Evolutionary conservation across 2,797 vertebrate genomes (phyloP).

Genomic region (Crocidura indochinensis): DNA sequence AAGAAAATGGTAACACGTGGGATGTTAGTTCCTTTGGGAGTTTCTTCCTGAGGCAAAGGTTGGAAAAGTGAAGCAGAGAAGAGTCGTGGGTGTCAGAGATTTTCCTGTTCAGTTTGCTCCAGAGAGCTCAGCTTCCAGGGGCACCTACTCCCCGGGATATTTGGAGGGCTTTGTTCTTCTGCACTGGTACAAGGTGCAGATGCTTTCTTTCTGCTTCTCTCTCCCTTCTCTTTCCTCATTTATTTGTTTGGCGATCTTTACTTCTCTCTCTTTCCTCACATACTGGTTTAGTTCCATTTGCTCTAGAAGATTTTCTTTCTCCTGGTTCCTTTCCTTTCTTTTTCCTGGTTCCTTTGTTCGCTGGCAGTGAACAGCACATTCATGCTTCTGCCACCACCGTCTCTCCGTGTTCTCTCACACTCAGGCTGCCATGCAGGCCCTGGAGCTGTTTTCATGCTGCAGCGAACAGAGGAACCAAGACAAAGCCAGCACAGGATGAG

Average conservation of each 20-base stretch:
- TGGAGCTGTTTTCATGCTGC: background rate
- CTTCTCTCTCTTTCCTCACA: background rate
- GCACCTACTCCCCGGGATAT: background rate
- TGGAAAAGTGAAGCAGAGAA: background rate
- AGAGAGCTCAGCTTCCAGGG: background rate
- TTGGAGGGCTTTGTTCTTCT: background rate
- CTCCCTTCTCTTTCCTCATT: background rate
- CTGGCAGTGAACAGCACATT: background rate
- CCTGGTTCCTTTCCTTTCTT: slow-evolving; percentile 6
- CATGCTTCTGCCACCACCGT: slow-evolving; percentile 1
- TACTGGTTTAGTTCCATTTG: slow-evolving; percentile 5
- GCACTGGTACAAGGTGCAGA: background rate
- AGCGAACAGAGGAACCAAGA: background rate
- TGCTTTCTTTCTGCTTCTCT: background rate
- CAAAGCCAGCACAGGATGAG: slow-evolving; percentile 33
- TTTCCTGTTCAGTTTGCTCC: background rate
- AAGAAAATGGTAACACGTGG: background rate
- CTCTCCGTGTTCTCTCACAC: background rate
- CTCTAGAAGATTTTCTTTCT: background rate
- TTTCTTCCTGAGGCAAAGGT: slow-evolving; percentile 24
- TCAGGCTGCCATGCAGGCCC: background rate
- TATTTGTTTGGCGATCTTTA: too few relatives aligned
- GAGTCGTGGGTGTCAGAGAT: background rate
- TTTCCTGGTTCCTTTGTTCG: slow-evolving; percentile 16
- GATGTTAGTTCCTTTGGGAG: slow-evolving; percentile 14